phyloP scores from a whole-genome alignment of 1,140 invertebrate species.

The Laupala kohalensis region DNA sequence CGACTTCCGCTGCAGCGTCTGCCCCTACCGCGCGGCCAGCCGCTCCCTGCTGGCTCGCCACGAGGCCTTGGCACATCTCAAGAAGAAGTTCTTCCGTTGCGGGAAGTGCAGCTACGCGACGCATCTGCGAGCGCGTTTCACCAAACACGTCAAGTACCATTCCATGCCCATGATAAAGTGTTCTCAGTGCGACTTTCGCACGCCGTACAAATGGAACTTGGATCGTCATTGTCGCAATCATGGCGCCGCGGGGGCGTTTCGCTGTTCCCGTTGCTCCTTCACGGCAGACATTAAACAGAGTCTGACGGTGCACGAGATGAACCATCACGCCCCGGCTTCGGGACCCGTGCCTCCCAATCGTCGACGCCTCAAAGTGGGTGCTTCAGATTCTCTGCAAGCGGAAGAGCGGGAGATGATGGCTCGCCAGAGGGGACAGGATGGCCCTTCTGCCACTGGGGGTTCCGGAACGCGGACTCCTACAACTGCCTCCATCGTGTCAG shows the following conservation, averaged over 20 bases:
- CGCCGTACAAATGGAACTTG: constrained; percentile 85
- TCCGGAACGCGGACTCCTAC: constrained; percentile 17
- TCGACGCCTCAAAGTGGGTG: constrained; percentile 53
- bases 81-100: constrained; percentile 62
- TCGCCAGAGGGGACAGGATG: constrained; percentile 24
- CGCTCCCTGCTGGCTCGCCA: constrained; percentile 28
- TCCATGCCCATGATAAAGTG: constrained; percentile 90
- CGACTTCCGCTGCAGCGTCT: constrained; percentile 26
- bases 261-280: constrained; percentile 80
- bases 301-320: constrained; percentile 81
- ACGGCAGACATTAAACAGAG: constrained; percentile 85
- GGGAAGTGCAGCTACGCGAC: constrained; percentile 81
- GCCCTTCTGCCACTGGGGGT: no score
- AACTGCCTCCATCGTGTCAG: no score
- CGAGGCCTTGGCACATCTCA: constrained; percentile 32
- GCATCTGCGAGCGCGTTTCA: constrained; percentile 75
- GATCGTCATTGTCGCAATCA: constrained; percentile 88
- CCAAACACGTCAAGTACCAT: constrained; percentile 88
- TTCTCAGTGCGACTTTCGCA: constrained; percentile 81
- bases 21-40: constrained; percentile 26
- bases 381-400: constrained; percentile 42
- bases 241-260: constrained; percentile 62
- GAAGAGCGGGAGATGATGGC: constrained; percentile 26
- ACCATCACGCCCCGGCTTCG: constrained; percentile 59
- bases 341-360: constrained; percentile 30